Conservation (phyloP, 2,888 invertebrate genomes). For the Andricus curvator region DNA sequence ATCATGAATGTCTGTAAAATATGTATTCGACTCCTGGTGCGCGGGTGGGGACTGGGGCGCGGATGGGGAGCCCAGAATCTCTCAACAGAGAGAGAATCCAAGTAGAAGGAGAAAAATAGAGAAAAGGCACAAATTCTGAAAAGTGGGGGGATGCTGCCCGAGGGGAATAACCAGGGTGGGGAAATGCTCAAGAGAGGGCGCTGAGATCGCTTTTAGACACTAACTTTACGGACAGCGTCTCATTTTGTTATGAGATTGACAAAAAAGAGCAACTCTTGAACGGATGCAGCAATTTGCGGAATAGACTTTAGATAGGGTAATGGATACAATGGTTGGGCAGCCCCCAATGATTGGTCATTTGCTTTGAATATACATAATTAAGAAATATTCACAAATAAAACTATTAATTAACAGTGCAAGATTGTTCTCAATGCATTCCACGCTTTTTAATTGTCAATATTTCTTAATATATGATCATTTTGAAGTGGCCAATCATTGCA, state of each 20-base stretch:
- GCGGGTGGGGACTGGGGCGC: constrained; percentile 46
- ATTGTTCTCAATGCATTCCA: too few species aligned
- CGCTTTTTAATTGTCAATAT: too few species aligned
- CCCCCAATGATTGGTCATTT: too few species aligned
- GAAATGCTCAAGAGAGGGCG: constrained; percentile 15
- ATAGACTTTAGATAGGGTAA: not conserved
- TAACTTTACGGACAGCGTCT: not conserved
- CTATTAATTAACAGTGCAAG: too few species aligned
- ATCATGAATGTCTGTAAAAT: constrained; percentile 78
- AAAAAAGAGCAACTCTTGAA: not conserved
- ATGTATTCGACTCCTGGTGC: constrained; percentile 73
- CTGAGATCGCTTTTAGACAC: constrained; percentile 36
- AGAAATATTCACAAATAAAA: too few species aligned
- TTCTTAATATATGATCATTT: too few species aligned
- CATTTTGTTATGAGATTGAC: not conserved
- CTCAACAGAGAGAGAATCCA: constrained; percentile 45
- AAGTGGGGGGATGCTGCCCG: constrained; percentile 43
- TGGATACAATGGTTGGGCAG: too few species aligned
- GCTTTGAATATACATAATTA: too few species aligned
- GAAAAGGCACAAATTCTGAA: constrained; percentile 62
- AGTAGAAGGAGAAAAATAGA: constrained; percentile 63
- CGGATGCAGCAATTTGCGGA: constrained; percentile 12
- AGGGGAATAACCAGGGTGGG: constrained; percentile 42
- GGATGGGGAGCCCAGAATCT: constrained; percentile 50
- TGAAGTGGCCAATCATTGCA: too few species aligned